A percentile compares a stretch with the other conserved stretches of the same genome.
Evolutionary conservation across 1,140 invertebrate species (phyloP).

Genomic region (Tribolium madens): DNA sequence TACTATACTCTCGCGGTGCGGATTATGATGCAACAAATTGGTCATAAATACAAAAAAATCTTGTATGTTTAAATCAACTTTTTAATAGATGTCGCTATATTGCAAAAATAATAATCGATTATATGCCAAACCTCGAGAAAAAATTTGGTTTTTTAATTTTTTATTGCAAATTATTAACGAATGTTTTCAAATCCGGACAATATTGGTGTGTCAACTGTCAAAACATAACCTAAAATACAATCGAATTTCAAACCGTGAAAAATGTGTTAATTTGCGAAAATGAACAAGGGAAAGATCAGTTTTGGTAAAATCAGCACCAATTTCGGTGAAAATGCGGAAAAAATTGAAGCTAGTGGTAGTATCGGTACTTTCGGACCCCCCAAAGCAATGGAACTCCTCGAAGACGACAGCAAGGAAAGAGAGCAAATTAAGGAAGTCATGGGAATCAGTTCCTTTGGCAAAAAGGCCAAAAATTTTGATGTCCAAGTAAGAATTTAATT

Average conservation of each 20-base stretch:
- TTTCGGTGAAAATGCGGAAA: slow-evolving; percentile 61
- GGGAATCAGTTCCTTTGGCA: slow-evolving; percentile 82
- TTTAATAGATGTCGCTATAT: no score
- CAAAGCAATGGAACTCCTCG: slow-evolving; percentile 72
- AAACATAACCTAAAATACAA: slow-evolving; percentile 29
- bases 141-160: no score
- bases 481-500: slow-evolving; percentile 72
- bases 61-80: no score
- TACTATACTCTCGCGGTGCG: no score
- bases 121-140: no score
- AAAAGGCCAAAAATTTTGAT: slow-evolving; percentile 82
- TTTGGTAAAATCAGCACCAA: slow-evolving; percentile 73
- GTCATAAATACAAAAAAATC: no score
- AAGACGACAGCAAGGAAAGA: slow-evolving; percentile 75
- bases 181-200: no score
- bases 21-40: no score
- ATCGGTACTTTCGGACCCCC: slow-evolving; percentile 57
- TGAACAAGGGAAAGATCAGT: slow-evolving; percentile 66
- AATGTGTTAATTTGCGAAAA: slow-evolving; percentile 15
- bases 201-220: neutral
- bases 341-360: slow-evolving; percentile 53
- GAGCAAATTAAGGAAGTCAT: slow-evolving; percentile 77
- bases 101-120: no score
- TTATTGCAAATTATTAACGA: no score
- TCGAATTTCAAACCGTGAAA: neutral